These are phyloP conservation scores for Bursaphelenchus okinawaensis DNA, from an alignment of 2,888 invertebrate genomes.

Conservation along the genomic window DNA sequence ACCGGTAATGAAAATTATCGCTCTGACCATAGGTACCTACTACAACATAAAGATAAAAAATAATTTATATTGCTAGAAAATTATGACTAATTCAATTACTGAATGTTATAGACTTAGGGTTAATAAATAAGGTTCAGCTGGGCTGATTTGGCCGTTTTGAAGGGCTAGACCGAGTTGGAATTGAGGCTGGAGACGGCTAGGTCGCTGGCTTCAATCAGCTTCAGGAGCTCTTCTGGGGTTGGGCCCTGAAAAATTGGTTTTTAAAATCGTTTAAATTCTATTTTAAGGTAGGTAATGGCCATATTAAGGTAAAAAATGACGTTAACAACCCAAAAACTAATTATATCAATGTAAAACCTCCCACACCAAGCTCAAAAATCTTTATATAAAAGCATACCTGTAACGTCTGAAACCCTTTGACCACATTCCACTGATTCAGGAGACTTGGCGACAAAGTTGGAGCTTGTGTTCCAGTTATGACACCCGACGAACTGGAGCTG, in stretches of 20 bases:
- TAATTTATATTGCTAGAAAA: neutral
- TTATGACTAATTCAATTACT: neutral
- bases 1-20: too few relatives aligned
- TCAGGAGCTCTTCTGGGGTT: constrained; percentile 80
- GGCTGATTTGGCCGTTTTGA: neutral
- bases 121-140: neutral
- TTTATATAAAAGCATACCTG: neutral
- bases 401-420: neutral
- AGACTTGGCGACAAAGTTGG: neutral
- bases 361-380: neutral
- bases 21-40: too few relatives aligned
- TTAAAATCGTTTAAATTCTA: neutral
- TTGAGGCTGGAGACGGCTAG: neutral
- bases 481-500: constrained; percentile 10
- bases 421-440: neutral
- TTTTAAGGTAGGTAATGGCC: neutral
- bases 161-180: neutral
- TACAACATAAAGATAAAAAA: too few relatives aligned
- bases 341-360: too few relatives aligned
- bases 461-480: neutral
- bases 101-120: too few relatives aligned
- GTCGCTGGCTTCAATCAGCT: constrained; percentile 86
- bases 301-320: too few relatives aligned
- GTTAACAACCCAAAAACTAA: too few relatives aligned
- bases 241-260: constrained; percentile 67